phyloP scores from a whole-genome alignment of 1,140 invertebrate genomes.

The Polyergus mexicanus region DNA sequence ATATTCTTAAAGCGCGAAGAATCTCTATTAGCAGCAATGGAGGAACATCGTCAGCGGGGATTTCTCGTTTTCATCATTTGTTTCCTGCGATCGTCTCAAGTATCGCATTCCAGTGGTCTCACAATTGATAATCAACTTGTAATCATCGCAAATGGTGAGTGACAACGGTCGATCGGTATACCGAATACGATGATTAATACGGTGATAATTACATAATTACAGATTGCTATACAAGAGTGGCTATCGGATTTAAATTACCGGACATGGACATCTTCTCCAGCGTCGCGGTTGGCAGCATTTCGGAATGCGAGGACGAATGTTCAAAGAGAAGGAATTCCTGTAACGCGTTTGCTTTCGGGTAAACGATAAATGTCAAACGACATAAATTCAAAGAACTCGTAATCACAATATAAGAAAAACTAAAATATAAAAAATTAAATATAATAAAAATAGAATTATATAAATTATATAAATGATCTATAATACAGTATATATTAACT shows the following conservation, averaged over 20 bases:
- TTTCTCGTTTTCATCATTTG: slow-evolving; percentile 57
- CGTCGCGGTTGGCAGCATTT: slow-evolving; percentile 73
- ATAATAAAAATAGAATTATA: not conserved
- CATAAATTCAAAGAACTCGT: not conserved
- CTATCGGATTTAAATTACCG: slow-evolving; percentile 80
- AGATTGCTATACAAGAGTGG: slow-evolving; percentile 84
- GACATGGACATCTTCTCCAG: slow-evolving; percentile 73
- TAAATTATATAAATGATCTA: not conserved
- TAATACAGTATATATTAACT: no score
- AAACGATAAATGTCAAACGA: slow-evolving; percentile 35
- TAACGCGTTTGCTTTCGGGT: slow-evolving; percentile 83
- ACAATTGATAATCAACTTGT: slow-evolving; percentile 81
- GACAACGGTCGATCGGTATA: not conserved
- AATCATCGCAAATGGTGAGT: slow-evolving; percentile 80
- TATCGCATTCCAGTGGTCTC: slow-evolving; percentile 69
- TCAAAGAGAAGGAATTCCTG: slow-evolving; percentile 76
- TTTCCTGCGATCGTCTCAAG: slow-evolving; percentile 52
- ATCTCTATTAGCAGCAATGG: slow-evolving; percentile 19
- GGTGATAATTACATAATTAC: slow-evolving; percentile 10
- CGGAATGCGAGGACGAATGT: slow-evolving; percentile 83
- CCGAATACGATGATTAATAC: not conserved
- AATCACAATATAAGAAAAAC: not conserved
- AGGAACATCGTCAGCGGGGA: not conserved
- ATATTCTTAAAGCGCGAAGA: not conserved
- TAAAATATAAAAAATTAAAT: not conserved